A percentile compares a stretch with the other conserved stretches of the same genome.
These are phyloP conservation scores for Halocaridina rubra DNA, from an alignment of 2,888 invertebrate genomes.

Conservation along the genomic window DNA sequence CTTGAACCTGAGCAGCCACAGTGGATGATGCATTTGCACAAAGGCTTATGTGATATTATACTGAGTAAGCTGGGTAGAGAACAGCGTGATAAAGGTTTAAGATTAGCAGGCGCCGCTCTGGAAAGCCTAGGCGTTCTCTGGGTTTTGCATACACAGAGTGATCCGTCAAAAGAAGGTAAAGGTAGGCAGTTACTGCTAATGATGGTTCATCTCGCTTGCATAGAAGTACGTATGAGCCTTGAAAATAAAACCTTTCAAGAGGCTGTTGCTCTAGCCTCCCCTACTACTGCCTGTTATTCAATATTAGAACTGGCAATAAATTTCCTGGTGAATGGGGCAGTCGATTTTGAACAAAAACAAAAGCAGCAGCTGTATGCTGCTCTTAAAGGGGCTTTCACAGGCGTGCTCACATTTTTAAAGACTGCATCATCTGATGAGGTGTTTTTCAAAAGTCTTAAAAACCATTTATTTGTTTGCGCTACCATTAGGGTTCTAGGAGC, in stretches of 20 bases:
- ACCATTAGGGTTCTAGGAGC: constrained; percentile 76
- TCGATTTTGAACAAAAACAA: constrained; percentile 80
- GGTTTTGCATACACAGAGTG: constrained; percentile 74
- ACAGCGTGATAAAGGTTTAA: constrained; percentile 89
- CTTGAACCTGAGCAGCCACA: constrained; percentile 73
- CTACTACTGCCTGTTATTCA: constrained; percentile 85
- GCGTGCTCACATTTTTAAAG: constrained; percentile 78
- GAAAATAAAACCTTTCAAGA: constrained; percentile 84
- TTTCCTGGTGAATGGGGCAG: constrained; percentile 68
- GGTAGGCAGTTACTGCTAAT: constrained; percentile 84
- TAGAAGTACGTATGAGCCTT: constrained; percentile 93
- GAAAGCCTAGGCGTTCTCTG: constrained; percentile 87
- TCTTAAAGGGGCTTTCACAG: constrained; percentile 88
- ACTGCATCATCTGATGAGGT: constrained; percentile 46
- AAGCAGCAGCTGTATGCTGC: constrained; percentile 91
- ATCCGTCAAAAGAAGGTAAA: constrained; percentile 75
- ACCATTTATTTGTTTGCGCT: constrained; percentile 77
- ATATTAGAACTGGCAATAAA: constrained; percentile 84
- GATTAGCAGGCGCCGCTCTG: constrained; percentile 83
- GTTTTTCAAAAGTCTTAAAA: constrained; percentile 29
- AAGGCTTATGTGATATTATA: constrained; percentile 84
- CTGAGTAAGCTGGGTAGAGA: constrained; percentile 87
- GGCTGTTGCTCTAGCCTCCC: constrained; percentile 80
- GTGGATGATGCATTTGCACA: constrained; percentile 81
- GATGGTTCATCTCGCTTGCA: constrained; percentile 85